Evolutionary conservation across 2,797 vertebrate genomes (phyloP).

Genomic region (Melanotaenia maccullochi): DNA sequence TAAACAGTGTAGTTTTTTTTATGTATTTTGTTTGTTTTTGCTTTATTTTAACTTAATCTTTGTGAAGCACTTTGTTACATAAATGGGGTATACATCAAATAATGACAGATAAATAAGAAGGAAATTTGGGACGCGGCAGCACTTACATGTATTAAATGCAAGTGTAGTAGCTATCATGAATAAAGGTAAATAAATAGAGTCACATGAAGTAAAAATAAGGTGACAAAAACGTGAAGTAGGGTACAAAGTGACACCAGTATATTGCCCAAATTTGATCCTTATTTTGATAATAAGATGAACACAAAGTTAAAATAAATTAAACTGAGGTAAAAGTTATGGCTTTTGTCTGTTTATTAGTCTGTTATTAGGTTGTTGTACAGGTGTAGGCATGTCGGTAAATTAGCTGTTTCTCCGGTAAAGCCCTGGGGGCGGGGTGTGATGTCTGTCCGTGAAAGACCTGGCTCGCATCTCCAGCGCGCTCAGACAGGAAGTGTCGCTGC

Average conservation of each 20-base stretch:
- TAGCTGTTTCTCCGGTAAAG: not conserved
- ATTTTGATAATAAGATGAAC: not conserved
- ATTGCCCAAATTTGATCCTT: not conserved
- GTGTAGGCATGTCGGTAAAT: not conserved
- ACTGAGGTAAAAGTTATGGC: not conserved
- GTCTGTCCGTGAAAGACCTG: not conserved
- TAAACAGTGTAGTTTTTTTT: too few species aligned
- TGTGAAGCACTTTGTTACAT: not conserved
- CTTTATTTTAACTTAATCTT: not conserved
- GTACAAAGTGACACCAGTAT: too few species aligned
- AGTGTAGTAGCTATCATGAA: too few species aligned
- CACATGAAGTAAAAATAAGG: too few species aligned
- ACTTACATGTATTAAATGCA: too few species aligned
- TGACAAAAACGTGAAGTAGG: too few species aligned
- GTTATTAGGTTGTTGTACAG: not conserved
- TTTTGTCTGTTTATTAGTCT: not conserved
- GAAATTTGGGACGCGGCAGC: not conserved
- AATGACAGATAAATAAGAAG: not conserved
- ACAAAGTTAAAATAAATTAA: not conserved
- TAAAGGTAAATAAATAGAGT: too few species aligned
- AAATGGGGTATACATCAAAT: not conserved
- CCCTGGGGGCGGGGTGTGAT: not conserved
- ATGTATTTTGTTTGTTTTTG: too few species aligned
- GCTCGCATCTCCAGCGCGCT: not conserved
- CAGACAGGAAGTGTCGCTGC: not conserved